Evolutionary conservation across 2,797 vertebrate genomes (phyloP).

Genomic region (Tamandua tetradactyla): DNA sequence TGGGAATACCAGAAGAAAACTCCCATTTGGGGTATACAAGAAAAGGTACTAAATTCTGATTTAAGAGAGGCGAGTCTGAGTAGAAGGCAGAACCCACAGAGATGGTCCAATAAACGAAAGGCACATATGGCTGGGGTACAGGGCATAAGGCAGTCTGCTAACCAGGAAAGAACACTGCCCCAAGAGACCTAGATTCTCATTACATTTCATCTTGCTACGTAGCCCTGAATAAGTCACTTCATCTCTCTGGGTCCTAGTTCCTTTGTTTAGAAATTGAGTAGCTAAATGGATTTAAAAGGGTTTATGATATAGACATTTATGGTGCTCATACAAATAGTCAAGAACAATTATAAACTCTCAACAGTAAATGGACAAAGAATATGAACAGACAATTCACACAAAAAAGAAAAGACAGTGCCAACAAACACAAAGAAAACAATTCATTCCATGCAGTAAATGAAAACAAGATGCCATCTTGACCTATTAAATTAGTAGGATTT

Average conservation of each 20-base stretch:
- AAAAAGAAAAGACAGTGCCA: not conserved
- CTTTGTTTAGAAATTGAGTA: constrained; percentile 25
- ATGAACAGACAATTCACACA: not conserved
- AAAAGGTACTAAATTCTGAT: constrained; percentile 32
- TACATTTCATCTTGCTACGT: not conserved
- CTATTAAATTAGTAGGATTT: constrained; percentile 27
- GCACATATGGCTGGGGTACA: constrained; percentile 15
- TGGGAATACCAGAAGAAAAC: constrained; percentile 1
- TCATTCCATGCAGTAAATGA: constrained; percentile 24
- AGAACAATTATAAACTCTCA: constrained; percentile 42
- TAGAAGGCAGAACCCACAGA: constrained; percentile 51
- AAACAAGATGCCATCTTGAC: constrained; percentile 51
- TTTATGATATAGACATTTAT: constrained; percentile 6
- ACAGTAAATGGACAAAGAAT: not conserved
- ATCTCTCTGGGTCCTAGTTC: not conserved
- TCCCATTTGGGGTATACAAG: not conserved
- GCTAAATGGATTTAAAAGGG: constrained; percentile 24
- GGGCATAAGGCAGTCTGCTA: constrained; percentile 4
- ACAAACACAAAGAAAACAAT: not conserved
- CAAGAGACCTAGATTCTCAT: not conserved
- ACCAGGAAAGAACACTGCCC: not conserved
- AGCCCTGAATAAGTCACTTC: constrained; percentile 54
- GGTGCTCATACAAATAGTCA: constrained; percentile 3
- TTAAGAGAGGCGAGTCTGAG: constrained; percentile 45
- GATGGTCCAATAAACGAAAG: constrained; percentile 54